Evolutionary conservation across 1,140 invertebrate species (phyloP).

Genomic region (Asbolus verrucosus): DNA sequence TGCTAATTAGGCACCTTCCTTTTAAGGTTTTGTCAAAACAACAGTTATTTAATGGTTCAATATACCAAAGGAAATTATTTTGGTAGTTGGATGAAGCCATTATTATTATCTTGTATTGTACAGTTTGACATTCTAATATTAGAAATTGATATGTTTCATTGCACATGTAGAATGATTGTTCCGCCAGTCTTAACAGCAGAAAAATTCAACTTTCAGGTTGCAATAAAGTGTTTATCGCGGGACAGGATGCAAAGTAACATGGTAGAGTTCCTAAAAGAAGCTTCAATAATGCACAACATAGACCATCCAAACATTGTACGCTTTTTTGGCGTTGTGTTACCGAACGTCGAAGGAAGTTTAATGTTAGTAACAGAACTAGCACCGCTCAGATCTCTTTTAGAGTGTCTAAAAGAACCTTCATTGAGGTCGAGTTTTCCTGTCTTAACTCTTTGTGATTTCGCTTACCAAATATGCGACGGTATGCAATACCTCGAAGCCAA

Average conservation of each 20-base stretch:
- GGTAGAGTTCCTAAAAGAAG: constrained; percentile 97
- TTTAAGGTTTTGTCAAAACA: constrained; percentile 13
- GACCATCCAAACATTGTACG: constrained; percentile 97
- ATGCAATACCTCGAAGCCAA: constrained; percentile 96
- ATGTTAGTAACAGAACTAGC: constrained; percentile 98
- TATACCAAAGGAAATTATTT: constrained; percentile 4
- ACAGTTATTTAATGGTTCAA: constrained; percentile 29
- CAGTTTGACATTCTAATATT: constrained; percentile 7
- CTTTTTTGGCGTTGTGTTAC: constrained; percentile 96
- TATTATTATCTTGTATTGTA: too few relatives aligned
- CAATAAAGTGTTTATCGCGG: constrained; percentile 94
- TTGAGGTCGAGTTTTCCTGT: constrained; percentile 91
- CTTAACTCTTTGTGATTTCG: constrained; percentile 89
- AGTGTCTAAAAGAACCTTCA: constrained; percentile 94
- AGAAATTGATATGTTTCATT: constrained; percentile 45
- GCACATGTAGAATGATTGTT: too few relatives aligned
- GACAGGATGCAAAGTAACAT: constrained; percentile 96
- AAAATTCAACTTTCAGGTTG: constrained; percentile 90
- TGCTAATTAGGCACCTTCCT: neutral
- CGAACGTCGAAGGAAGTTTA: constrained; percentile 82
- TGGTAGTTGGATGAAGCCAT: too few relatives aligned
- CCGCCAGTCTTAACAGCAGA: too few relatives aligned
- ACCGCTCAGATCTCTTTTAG: constrained; percentile 91
- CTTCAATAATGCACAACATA: constrained; percentile 97
- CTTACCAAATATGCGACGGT: constrained; percentile 94